Conservation (phyloP, 2,888 invertebrate species). For the Orthosia gracilis region DNA sequence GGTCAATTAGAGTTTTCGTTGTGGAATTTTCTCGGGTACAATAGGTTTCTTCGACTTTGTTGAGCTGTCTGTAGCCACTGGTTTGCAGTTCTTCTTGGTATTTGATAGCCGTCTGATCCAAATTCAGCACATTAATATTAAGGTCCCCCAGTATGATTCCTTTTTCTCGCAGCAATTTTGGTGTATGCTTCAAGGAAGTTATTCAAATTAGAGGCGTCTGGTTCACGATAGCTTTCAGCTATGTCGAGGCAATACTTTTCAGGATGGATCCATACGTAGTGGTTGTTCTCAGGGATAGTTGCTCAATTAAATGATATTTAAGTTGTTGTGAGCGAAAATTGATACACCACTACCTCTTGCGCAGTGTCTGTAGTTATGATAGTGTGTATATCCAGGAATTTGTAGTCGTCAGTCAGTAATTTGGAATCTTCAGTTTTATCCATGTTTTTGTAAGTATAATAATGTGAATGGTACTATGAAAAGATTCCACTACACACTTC, state of each 20-base stretch:
- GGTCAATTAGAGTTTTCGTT: neutral
- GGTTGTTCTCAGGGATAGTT: neutral
- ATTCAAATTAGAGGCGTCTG: neutral
- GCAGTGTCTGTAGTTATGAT: constrained; percentile 22
- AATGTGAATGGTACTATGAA: constrained; percentile 10
- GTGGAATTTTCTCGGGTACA: constrained; percentile 1
- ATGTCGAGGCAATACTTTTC: constrained; percentile 2
- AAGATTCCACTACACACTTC: constrained; percentile 16
- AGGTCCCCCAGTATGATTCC: neutral
- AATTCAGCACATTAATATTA: neutral
- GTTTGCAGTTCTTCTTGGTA: constrained; percentile 2
- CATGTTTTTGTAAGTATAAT: constrained; percentile 28
- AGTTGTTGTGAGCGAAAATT: constrained; percentile 8
- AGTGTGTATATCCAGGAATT: constrained; percentile 9
- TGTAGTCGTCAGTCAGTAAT: too few relatives aligned
- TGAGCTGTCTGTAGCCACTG: neutral
- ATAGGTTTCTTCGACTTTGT: constrained; percentile 1
- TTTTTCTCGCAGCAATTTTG: too few relatives aligned
- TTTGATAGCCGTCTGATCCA: neutral
- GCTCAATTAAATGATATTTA: neutral
- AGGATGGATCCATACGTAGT: neutral
- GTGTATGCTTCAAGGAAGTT: neutral
- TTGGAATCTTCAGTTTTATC: constrained; percentile 29
- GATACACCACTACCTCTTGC: constrained; percentile 24
- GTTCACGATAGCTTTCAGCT: neutral